Conservation (phyloP, 2,797 vertebrate species). For the Artibeus jamaicensis region DNA sequence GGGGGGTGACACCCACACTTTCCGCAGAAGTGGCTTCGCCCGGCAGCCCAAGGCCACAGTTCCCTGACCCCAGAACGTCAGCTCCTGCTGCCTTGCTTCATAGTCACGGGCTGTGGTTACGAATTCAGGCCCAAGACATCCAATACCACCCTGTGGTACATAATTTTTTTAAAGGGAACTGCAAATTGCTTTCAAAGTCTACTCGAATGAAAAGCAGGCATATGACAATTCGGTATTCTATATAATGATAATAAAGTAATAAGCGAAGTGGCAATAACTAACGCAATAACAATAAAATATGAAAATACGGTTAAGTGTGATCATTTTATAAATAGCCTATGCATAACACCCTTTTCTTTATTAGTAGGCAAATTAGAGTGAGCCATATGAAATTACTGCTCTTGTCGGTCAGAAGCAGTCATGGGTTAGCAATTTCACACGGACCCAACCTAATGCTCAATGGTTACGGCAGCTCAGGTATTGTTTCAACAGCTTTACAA, state of each 20-base stretch:
- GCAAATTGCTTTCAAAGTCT: not conserved
- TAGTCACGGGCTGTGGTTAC: not conserved
- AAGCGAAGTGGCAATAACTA: not conserved
- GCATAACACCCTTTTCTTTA: not conserved
- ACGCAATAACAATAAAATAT: not conserved
- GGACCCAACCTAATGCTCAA: not conserved
- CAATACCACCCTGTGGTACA: not conserved
- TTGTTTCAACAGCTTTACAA: not conserved
- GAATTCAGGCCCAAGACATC: not conserved
- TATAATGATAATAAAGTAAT: not conserved
- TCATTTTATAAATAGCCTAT: not conserved
- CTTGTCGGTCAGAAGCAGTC: not conserved
- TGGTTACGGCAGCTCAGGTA: not conserved
- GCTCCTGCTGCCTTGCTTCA: not conserved
- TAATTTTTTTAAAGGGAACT: not conserved
- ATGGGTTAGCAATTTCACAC: not conserved
- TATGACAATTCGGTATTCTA: not conserved
- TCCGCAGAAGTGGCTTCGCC: not conserved
- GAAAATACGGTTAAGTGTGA: not conserved
- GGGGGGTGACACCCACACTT: not conserved
- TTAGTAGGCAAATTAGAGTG: not conserved
- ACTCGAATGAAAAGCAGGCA: not conserved
- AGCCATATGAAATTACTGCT: not conserved
- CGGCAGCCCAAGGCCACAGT: not conserved
- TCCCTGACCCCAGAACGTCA: not conserved